Evolutionary conservation across 2,113 vertebrate genomes (phyloP).

Genomic region (Willisornis vidua): DNA sequence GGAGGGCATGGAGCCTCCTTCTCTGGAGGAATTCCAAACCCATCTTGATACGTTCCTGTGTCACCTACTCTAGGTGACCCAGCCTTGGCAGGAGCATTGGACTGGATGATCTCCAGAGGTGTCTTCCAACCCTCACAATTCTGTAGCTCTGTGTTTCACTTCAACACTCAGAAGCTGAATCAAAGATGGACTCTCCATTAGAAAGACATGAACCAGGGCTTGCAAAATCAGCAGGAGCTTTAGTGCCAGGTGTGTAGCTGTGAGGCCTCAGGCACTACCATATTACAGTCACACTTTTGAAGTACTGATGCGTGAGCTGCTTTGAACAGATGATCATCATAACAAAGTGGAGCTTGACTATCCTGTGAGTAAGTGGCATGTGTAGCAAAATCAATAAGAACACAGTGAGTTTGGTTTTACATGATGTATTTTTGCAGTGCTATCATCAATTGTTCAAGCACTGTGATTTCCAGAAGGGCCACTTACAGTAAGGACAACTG

Average conservation of each 20-base stretch:
- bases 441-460: neutral
- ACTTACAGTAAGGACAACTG: neutral
- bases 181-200: fast-evolving
- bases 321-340: neutral
- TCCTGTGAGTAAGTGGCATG: neutral
- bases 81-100: neutral
- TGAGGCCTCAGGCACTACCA: neutral
- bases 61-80: fast-evolving
- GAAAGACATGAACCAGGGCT: fast-evolving
- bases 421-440: neutral
- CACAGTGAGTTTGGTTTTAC: neutral
- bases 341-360: neutral
- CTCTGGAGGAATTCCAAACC: neutral
- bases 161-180: neutral
- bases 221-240: neutral
- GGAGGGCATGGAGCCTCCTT: fast-evolving
- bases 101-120: no score
- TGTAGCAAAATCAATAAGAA: neutral
- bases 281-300: neutral
- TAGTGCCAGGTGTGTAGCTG: no score
- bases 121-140: fast-evolving
- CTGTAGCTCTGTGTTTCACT: neutral
- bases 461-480: neutral
- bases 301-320: neutral
- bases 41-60: fast-evolving